Percentiles rank a stretch among this genome's conserved stretches.
phyloP scores from a whole-genome alignment of 2,113 vertebrate species.

The Delphinapterus leucas region DNA sequence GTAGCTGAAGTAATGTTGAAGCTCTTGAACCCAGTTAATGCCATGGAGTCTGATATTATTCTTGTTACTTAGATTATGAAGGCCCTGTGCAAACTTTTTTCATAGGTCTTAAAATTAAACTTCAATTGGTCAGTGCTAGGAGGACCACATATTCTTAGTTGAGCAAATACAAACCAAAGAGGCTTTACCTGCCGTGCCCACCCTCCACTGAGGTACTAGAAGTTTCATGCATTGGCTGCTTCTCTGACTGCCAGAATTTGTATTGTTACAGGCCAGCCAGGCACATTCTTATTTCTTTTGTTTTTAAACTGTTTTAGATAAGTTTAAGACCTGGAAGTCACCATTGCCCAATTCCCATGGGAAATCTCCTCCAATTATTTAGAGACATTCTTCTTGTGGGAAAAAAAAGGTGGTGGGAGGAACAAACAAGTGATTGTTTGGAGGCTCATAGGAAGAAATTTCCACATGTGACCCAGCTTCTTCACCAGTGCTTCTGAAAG shows the following conservation, averaged over 20 bases:
- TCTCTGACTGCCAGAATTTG: neutral
- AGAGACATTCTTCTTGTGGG: constrained; percentile 72
- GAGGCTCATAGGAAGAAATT: constrained; percentile 35
- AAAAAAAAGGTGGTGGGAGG: neutral
- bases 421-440: constrained; percentile 73
- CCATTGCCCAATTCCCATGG: constrained; percentile 62
- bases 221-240: neutral
- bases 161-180: neutral
- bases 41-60: neutral
- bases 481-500: neutral
- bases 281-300: constrained; percentile 57
- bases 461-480: constrained; percentile 22
- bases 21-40: neutral
- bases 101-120: neutral
- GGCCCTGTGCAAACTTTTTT: neutral
- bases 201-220: neutral
- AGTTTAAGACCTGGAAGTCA: constrained; percentile 69
- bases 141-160: neutral
- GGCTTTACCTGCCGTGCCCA: rapidly evolving
- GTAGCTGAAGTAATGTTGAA: neutral
- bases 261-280: constrained; percentile 12
- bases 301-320: constrained; percentile 54
- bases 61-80: neutral
- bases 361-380: constrained; percentile 68
- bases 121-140: neutral